phyloP scores from a whole-genome alignment of 64 coral and sea anemone genomes.

The Acropora tenuis region DNA sequence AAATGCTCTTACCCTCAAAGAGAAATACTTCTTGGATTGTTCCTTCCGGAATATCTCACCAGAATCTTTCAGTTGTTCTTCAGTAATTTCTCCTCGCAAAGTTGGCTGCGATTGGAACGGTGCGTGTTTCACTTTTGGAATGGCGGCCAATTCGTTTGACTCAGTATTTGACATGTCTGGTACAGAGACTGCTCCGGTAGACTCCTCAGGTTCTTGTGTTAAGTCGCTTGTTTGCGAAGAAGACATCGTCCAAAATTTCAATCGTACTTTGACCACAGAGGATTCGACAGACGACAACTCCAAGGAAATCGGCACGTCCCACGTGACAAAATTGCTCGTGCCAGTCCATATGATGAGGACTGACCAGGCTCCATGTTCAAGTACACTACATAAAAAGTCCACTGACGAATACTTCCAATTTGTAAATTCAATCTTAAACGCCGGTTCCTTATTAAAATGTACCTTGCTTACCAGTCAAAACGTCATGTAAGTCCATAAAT shows the following conservation, averaged over 20 bases:
- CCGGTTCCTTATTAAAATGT: too few species aligned
- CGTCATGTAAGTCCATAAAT: too few species aligned
- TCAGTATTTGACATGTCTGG: slow-evolving; percentile 37
- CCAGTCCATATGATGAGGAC: too few species aligned
- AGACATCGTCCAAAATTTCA: background rate
- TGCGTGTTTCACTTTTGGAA: slow-evolving; percentile 59
- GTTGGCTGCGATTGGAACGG: slow-evolving; percentile 45
- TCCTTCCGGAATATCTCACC: slow-evolving; percentile 68
- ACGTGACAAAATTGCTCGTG: too few species aligned
- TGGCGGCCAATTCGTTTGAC: slow-evolving; percentile 29
- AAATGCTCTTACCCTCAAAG: slow-evolving; percentile 76
- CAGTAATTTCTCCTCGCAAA: slow-evolving; percentile 10
- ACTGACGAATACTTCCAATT: too few species aligned
- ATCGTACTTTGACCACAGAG: too few species aligned
- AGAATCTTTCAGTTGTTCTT: slow-evolving; percentile 42
- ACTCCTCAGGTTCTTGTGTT: background rate
- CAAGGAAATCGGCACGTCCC: too few species aligned
- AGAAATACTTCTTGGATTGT: slow-evolving; percentile 95
- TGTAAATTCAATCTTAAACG: too few species aligned
- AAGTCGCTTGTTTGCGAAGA: background rate
- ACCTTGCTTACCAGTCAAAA: too few species aligned
- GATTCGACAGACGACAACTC: too few species aligned
- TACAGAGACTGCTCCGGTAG: background rate
- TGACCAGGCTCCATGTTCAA: too few species aligned
- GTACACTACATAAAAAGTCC: too few species aligned